Conservation (phyloP, 2,797 vertebrate genomes). For the Spheniscus humboldti region DNA sequence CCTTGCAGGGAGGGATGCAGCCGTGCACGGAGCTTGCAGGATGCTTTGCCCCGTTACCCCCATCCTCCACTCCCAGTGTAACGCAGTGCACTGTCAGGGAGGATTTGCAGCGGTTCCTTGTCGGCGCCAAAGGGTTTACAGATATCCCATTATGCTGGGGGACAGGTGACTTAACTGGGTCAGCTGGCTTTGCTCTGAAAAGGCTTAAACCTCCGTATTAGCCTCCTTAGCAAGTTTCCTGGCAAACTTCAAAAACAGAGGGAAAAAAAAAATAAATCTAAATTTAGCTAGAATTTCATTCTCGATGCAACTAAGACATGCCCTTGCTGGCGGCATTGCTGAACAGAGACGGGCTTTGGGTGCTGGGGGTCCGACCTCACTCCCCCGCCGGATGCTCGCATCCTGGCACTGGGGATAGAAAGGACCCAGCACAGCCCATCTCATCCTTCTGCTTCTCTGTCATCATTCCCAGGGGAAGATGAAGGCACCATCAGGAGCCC, state of each 20-base stretch:
- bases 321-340: background rate
- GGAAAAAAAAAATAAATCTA: background rate
- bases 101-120: background rate
- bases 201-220: background rate
- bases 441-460: background rate
- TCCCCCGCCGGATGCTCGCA: accelerated
- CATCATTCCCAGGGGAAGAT: accelerated
- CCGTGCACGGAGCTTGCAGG: background rate
- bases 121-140: background rate
- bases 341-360: background rate
- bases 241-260: background rate
- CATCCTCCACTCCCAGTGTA: accelerated
- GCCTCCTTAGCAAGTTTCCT: background rate
- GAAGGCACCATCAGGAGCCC: accelerated
- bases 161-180: constrained; percentile 65
- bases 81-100: background rate
- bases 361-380: accelerated
- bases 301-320: accelerated
- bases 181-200: constrained; percentile 8
- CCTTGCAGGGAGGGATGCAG: background rate
- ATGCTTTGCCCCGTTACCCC: background rate
- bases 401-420: background rate
- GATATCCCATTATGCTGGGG: background rate
- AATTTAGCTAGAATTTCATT: background rate
- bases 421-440: background rate